phyloP scores from a whole-genome alignment of 2,797 vertebrate genomes.

The Nothura maculosa region DNA sequence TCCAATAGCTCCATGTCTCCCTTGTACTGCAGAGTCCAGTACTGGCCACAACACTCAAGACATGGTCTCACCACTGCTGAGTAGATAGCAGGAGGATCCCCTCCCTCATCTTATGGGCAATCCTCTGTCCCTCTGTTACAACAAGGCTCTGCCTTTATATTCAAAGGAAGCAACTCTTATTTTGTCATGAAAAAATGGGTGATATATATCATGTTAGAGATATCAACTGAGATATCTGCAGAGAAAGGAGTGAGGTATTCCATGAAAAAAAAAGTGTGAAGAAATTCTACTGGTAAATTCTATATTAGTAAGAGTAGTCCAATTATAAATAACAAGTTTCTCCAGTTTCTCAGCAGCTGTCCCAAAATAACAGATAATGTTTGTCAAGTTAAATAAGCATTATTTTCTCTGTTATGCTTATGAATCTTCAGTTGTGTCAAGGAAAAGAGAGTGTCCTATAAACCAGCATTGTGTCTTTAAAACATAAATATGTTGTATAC shows the following conservation, averaged over 20 bases:
- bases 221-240: not conserved
- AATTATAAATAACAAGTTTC: not conserved
- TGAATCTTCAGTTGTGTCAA: not conserved
- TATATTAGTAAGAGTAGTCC: not conserved
- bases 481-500: not conserved
- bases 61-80: not conserved
- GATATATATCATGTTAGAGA: not conserved
- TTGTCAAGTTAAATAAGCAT: not conserved
- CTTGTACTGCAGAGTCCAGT: not conserved
- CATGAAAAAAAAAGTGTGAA: fast-evolving
- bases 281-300: not conserved
- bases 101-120: not conserved
- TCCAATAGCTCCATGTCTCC: not conserved
- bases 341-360: not conserved
- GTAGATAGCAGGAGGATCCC: not conserved
- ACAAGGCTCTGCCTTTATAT: not conserved
- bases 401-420: not conserved
- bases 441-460: not conserved
- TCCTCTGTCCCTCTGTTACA: not conserved
- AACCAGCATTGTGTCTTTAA: not conserved
- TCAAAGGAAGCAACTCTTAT: not conserved
- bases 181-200: not conserved
- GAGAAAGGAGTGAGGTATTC: not conserved
- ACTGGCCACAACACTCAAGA: not conserved
- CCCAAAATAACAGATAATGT: not conserved